Evolutionary conservation across 2,113 vertebrate species (phyloP).

Genomic region (Malaclemys terrapin): DNA sequence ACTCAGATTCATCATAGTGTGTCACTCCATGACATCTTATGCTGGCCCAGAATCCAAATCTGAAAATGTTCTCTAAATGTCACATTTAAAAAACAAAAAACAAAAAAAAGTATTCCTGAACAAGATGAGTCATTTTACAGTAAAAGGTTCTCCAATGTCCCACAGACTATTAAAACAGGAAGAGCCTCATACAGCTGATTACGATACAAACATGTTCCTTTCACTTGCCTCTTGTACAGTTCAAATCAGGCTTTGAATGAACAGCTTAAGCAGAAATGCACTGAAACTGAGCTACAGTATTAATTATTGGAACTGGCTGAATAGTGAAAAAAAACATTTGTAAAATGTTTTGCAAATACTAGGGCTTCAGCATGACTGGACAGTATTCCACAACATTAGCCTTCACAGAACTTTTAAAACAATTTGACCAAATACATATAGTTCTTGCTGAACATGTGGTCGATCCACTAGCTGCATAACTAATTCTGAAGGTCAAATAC

Average conservation of each 20-base stretch:
- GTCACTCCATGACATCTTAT: background rate
- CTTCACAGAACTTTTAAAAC: background rate
- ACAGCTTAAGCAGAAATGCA: background rate
- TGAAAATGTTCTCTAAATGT: background rate
- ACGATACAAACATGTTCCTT: background rate
- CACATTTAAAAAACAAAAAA: background rate
- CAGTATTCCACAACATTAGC: background rate
- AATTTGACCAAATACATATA: background rate
- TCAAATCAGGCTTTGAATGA: background rate
- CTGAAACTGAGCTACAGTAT: background rate
- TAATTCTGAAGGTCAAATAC: background rate
- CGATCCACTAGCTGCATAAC: background rate
- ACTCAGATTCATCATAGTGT: background rate
- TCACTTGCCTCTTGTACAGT: background rate
- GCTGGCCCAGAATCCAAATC: background rate
- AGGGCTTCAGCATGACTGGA: background rate
- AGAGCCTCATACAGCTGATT: background rate
- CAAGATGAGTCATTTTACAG: background rate
- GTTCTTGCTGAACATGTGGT: fast-evolving
- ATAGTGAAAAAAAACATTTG: fast-evolving
- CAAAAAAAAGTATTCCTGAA: fast-evolving
- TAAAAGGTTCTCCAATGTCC: background rate
- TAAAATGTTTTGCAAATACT: background rate
- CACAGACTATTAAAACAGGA: background rate
- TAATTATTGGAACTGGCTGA: background rate